phyloP scores from a whole-genome alignment of 1,140 invertebrate genomes.

The Drosophila yakuba region DNA sequence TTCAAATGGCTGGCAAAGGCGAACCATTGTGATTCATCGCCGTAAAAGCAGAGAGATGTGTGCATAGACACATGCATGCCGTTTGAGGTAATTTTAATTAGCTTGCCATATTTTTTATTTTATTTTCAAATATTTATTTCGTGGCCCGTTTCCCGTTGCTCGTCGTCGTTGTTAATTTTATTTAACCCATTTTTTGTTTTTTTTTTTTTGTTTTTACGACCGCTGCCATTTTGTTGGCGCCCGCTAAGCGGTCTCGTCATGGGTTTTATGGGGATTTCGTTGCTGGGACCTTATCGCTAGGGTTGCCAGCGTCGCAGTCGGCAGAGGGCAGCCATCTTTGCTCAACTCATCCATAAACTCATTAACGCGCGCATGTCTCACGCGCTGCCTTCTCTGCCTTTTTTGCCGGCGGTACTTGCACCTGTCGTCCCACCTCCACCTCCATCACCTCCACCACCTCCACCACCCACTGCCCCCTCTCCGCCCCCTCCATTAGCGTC shows the following conservation, averaged over 20 bases:
- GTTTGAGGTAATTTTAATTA: constrained; percentile 61
- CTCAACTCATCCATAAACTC: constrained; percentile 70
- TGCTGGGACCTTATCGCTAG: constrained; percentile 37
- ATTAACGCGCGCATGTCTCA: constrained; percentile 70
- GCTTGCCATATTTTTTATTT: constrained; percentile 17
- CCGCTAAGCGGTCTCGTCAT: constrained; percentile 63
- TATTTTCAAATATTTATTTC: constrained; percentile 34
- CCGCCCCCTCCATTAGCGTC: constrained; percentile 39
- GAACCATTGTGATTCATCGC: constrained; percentile 10
- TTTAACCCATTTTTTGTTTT: constrained; percentile 13
- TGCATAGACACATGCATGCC: constrained; percentile 10
- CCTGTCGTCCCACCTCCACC: constrained; percentile 16
- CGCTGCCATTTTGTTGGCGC: constrained; percentile 56
- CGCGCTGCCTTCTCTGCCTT: constrained; percentile 26
- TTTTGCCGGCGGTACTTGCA: constrained; percentile 9
- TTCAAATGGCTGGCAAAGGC: neutral
- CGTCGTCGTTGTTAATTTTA: neutral
- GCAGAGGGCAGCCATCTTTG: constrained; percentile 58
- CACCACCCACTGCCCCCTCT: neutral
- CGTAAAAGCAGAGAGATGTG: neutral
- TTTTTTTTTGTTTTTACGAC: constrained; percentile 15
- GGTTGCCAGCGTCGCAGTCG: constrained; percentile 10
- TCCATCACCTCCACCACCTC: constrained; percentile 1
- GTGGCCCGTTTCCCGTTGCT: constrained; percentile 22
- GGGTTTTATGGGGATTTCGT: constrained; percentile 64